Percentiles rank a stretch among this genome's conserved stretches.
Conservation (phyloP, 2,888 invertebrate species). For the Drosophila neotestacea region DNA sequence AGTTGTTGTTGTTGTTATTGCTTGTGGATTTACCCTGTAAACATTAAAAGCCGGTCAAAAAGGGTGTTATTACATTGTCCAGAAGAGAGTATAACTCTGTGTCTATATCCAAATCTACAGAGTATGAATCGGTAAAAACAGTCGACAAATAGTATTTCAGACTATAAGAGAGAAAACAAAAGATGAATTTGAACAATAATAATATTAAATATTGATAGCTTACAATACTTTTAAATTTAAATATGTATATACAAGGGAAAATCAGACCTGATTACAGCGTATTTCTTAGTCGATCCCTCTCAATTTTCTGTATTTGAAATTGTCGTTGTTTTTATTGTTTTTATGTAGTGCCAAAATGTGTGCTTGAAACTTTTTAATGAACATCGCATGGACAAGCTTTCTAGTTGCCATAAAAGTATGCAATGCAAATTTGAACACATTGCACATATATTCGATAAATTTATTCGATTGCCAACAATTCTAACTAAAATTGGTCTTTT, state of each 20-base stretch:
- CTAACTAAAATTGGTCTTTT: constrained; percentile 23
- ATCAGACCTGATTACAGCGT: background rate
- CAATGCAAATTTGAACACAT: constrained; percentile 20
- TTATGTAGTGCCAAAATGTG: constrained; percentile 29
- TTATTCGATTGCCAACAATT: constrained; percentile 10
- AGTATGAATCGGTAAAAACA: too few species aligned
- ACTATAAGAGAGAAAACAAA: too few species aligned
- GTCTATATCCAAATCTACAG: too few species aligned
- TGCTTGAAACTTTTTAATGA: constrained; percentile 60
- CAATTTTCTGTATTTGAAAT: background rate
- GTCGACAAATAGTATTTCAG: too few species aligned
- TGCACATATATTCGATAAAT: constrained; percentile 18
- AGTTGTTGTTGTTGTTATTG: constrained; percentile 24
- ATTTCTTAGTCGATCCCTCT: background rate
- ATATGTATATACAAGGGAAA: too few species aligned
- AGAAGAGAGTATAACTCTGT: too few species aligned
- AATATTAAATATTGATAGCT: too few species aligned
- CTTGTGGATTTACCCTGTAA: constrained; percentile 2
- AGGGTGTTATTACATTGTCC: background rate
- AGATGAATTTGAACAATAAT: too few species aligned
- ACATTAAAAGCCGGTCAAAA: background rate
- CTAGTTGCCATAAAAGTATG: constrained; percentile 18
- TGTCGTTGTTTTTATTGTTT: constrained; percentile 6
- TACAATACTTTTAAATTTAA: too few species aligned
- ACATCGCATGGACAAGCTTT: constrained; percentile 31